Conservation (phyloP, 2,797 vertebrate genomes). For the Thripadectes ignobilis region DNA sequence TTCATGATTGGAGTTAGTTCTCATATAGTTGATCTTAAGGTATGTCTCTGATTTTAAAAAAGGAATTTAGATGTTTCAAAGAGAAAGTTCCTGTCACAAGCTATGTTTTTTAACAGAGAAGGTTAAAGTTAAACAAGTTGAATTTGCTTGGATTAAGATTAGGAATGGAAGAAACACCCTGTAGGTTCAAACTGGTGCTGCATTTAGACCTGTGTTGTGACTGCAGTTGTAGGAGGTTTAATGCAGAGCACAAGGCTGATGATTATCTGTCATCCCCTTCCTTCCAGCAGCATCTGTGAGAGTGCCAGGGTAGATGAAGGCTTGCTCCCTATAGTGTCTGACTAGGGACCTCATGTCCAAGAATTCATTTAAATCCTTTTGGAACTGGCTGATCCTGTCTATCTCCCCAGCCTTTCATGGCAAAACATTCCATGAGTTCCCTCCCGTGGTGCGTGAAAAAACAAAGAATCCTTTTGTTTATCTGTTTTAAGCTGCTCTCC, state of each 20-base stretch:
- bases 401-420: background rate
- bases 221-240: background rate
- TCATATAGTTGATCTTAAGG: background rate
- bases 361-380: background rate
- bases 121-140: background rate
- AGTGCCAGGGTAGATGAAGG: background rate
- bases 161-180: background rate
- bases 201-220: background rate
- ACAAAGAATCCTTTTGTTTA: background rate
- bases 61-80: background rate
- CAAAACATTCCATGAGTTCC: background rate
- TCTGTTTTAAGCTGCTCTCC: background rate
- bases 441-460: background rate
- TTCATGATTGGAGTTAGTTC: background rate
- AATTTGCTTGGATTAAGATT: background rate
- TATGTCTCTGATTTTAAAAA: background rate
- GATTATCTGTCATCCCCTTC: background rate
- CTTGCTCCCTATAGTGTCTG: background rate
- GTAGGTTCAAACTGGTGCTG: background rate
- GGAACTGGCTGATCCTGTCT: background rate
- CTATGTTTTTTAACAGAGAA: background rate
- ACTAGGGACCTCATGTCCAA: background rate
- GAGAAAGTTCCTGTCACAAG: rapidly evolving
- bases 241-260: background rate
- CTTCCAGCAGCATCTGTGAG: background rate